Base-by-base conservation (phyloP, 2,797 vertebrate species). In the Chaetophractus vellerosus region DNA sequence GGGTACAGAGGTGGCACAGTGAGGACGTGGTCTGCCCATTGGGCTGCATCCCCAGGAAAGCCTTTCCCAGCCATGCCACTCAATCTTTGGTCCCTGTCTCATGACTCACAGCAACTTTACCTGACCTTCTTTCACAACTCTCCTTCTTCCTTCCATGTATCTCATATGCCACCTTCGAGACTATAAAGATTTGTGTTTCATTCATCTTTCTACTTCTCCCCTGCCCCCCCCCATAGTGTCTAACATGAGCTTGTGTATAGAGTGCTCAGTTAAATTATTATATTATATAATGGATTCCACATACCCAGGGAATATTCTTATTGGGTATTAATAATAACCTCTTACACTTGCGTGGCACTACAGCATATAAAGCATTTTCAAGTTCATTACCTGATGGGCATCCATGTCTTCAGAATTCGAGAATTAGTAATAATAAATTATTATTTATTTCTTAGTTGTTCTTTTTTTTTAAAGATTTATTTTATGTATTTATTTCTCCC, bases 341-440 rank as follows among this genome's bases (percentile, higher is more conserved):
- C 72, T 90, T 68, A 57, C 16, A 18, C 61, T 55, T 38, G 31
- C 52, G 33, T 33, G 81, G 24, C 63, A 11, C 45, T 66, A 41
- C 36, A 16, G 26, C 21, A 23, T 41, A 31, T 23, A 87, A 72
- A 81, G n/a, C 48, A n/a, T 45, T 84, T 88, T 93, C 71, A 86
- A 76, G 48, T 57, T 76, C 87, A 74, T 82, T 94, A 52, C 48
- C 66, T 91, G 31, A 28, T 57, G 57, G 14, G 31, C 89, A 48
- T 36, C 36, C 57, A 38, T 38, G 41, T 87, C 41, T 94, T 95
- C 80, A 50, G 86, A 92, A 90, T 95, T 85, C 87, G 64, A 81
- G 33, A 92, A 41, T 64, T 89, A 78, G 57, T 64, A 86, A 92
- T 45, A 61, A 61, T 38, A 84, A 90, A 3, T 15, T 15, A 2